A percentile compares a stretch with the other conserved stretches of the same genome.
Conservation (phyloP, 1,140 invertebrate genomes). For the Solenopsis fugax region DNA sequence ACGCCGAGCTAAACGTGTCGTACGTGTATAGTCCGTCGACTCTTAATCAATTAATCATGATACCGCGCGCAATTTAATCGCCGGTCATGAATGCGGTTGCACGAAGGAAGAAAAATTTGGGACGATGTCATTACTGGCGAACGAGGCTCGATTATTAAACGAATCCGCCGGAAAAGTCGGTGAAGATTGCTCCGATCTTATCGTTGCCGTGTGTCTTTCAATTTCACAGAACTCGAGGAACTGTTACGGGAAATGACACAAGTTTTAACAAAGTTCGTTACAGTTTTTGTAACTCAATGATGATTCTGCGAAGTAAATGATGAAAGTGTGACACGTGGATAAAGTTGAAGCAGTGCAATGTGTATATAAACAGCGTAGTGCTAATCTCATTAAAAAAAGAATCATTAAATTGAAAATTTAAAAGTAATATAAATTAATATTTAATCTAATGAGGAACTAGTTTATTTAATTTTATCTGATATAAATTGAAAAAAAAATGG, state of each 20-base stretch:
- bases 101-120: conserved; percentile 37
- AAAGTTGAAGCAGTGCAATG: not conserved
- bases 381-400: not conserved
- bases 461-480: not conserved
- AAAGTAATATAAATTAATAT: not conserved
- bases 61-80: conserved; percentile 43
- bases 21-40: not conserved
- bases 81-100: conserved; percentile 13
- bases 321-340: not conserved
- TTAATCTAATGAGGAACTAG: not conserved
- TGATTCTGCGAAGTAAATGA: not conserved
- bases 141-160: conserved; percentile 37
- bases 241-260: conserved; percentile 4
- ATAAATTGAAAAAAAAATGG: not conserved
- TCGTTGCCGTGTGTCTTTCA: not conserved
- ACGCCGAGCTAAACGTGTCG: conserved; percentile 41
- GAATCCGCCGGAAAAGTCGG: not conserved
- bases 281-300: not conserved
- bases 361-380: not conserved
- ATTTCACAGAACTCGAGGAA: conserved; percentile 10
- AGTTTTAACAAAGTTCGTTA: not conserved
- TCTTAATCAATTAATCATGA: conserved; percentile 48
- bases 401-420: not conserved
- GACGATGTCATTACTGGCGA: conserved; percentile 40
- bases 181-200: not conserved